Evolutionary conservation across 2,888 invertebrate species (phyloP).

Genomic region (Macaria notata): DNA sequence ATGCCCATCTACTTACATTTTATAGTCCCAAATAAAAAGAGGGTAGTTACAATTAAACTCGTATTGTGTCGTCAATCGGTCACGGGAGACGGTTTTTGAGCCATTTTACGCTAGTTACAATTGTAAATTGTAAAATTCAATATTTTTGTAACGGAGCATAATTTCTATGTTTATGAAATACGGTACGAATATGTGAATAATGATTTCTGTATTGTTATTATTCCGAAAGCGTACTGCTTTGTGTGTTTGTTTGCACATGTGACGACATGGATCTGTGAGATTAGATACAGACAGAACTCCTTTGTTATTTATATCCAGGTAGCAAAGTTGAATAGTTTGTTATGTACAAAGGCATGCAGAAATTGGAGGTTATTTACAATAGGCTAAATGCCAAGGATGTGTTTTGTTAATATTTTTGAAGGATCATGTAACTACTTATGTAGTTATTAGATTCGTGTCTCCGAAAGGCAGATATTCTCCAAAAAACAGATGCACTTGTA

Average conservation of each 20-base stretch:
- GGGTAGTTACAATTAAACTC: constrained; percentile 51
- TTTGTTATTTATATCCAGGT: constrained; percentile 7
- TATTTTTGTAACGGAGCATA: constrained; percentile 50
- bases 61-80: constrained; percentile 52
- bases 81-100: constrained; percentile 46
- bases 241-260: constrained; percentile 29
- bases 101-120: constrained; percentile 46
- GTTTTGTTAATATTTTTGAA: no score
- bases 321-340: background rate
- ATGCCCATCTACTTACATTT: constrained; percentile 12
- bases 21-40: constrained; percentile 21
- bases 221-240: constrained; percentile 34
- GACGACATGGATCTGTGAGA: constrained; percentile 13
- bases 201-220: constrained; percentile 27
- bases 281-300: constrained; percentile 34
- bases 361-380: no score
- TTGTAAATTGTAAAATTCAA: constrained; percentile 55
- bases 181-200: constrained; percentile 17
- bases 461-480: no score
- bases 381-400: no score
- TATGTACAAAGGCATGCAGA: background rate
- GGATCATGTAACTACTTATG: no score
- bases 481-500: no score
- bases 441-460: no score
- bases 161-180: constrained; percentile 27